These are phyloP conservation scores for Syncerus caffer DNA, from an alignment of 2,797 vertebrate species.

Conservation along the genomic window DNA sequence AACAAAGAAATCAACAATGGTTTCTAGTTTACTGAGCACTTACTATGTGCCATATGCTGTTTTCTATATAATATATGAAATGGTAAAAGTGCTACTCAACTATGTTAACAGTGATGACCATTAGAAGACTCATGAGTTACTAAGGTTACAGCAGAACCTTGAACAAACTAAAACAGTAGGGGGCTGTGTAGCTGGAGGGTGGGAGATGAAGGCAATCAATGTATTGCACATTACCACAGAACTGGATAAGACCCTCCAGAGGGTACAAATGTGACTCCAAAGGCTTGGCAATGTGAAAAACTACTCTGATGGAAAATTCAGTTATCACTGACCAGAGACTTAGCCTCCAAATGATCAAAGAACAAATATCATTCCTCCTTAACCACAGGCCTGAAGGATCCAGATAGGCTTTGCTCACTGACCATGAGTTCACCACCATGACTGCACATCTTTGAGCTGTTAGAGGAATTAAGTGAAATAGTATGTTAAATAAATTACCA, in stretches of 20 bases:
- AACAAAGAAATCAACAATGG: background rate
- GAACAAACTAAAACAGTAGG: constrained; percentile 28
- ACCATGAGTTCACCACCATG: background rate
- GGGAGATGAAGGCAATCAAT: constrained; percentile 28
- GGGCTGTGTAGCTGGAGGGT: background rate
- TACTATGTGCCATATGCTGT: background rate
- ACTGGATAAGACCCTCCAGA: background rate
- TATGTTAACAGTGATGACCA: constrained; percentile 24
- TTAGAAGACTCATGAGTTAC: constrained; percentile 45
- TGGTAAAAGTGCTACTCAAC: constrained; percentile 26
- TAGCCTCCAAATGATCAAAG: background rate
- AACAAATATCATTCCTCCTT: background rate
- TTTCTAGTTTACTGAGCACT: constrained; percentile 39
- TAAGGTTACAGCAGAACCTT: constrained; percentile 48
- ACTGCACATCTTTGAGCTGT: background rate
- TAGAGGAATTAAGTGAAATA: constrained; percentile 1
- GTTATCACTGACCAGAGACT: background rate
- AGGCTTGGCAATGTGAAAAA: background rate
- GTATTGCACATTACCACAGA: constrained; percentile 10
- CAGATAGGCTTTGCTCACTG: background rate
- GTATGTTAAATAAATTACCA: constrained; percentile 32
- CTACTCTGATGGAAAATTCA: background rate
- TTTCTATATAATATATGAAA: constrained; percentile 43
- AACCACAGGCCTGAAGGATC: background rate
- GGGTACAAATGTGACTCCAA: background rate